Evolutionary conservation across 64 coral and sea anemone genomes (phyloP).

Genomic region (Pocillopora damicornis): DNA sequence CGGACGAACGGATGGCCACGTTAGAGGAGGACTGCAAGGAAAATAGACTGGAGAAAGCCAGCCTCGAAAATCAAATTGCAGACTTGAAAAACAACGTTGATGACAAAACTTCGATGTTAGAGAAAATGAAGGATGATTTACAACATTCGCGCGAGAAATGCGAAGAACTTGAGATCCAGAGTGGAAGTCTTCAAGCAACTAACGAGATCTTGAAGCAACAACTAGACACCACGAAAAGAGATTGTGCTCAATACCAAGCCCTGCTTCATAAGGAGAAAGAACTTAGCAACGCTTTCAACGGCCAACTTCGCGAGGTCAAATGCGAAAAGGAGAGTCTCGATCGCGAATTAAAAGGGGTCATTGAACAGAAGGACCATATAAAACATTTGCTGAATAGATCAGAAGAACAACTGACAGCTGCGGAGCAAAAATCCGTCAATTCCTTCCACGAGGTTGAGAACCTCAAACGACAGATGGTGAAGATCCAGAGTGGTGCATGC

Average conservation of each 20-base stretch:
- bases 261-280: constrained; percentile 10
- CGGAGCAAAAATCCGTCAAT: constrained; percentile 51
- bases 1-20: constrained; percentile 17
- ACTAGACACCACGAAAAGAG: constrained; percentile 10
- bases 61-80: background rate
- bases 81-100: constrained; percentile 17
- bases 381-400: constrained; percentile 18
- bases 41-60: background rate
- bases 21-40: constrained; percentile 32
- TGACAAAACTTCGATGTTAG: background rate
- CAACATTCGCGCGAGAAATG: constrained; percentile 24
- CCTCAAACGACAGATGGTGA: constrained; percentile 73
- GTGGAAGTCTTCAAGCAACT: constrained; percentile 50
- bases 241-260: background rate
- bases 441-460: constrained; percentile 74
- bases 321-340: constrained; percentile 50
- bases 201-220: constrained; percentile 63
- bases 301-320: background rate
- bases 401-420: constrained; percentile 32
- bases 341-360: constrained; percentile 19
- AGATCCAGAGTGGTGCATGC: constrained; percentile 75
- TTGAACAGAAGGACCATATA: constrained; percentile 40
- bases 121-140: constrained; percentile 18
- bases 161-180: constrained; percentile 63
- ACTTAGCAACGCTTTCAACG: background rate